These are phyloP conservation scores for Andrena hattorfiana DNA, from an alignment of 2,888 invertebrate genomes.

Conservation along the genomic window DNA sequence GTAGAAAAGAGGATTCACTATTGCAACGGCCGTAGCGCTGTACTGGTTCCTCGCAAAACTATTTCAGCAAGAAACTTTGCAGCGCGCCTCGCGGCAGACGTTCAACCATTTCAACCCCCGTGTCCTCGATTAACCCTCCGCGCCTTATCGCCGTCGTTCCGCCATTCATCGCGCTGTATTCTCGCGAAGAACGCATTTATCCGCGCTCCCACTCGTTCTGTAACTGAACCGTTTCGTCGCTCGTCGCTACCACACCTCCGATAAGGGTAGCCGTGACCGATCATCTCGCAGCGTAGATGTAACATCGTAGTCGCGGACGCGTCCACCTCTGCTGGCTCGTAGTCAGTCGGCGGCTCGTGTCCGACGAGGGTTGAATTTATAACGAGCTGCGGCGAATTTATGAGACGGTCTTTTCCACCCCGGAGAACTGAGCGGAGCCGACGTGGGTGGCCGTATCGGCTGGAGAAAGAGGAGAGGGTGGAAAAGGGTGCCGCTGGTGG, in stretches of 20 bases:
- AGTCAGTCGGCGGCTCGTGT: constrained; percentile 59
- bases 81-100: no score
- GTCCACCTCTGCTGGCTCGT: constrained; percentile 18
- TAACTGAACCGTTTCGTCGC: not conserved
- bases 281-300: constrained; percentile 50
- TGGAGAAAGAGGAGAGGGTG: constrained; percentile 19
- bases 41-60: no score
- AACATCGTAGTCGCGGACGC: constrained; percentile 31
- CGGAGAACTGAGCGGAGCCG: constrained; percentile 41
- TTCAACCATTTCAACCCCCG: not conserved
- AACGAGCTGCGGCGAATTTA: constrained; percentile 80
- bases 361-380: constrained; percentile 80
- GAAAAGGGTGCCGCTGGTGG: constrained; percentile 35
- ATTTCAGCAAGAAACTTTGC: no score
- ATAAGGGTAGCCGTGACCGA: constrained; percentile 37
- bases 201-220: not conserved
- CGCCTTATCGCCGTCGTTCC: not conserved
- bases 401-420: constrained; percentile 72
- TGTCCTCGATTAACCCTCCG: not conserved
- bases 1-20: no score
- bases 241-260: constrained; percentile 11
- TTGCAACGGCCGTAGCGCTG: no score
- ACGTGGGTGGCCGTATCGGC: constrained; percentile 26
- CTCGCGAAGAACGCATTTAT: constrained; percentile 28
- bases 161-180: not conserved